Evolutionary conservation across 2,888 invertebrate species (phyloP).

Genomic region (Euplagia quadripunctaria): DNA sequence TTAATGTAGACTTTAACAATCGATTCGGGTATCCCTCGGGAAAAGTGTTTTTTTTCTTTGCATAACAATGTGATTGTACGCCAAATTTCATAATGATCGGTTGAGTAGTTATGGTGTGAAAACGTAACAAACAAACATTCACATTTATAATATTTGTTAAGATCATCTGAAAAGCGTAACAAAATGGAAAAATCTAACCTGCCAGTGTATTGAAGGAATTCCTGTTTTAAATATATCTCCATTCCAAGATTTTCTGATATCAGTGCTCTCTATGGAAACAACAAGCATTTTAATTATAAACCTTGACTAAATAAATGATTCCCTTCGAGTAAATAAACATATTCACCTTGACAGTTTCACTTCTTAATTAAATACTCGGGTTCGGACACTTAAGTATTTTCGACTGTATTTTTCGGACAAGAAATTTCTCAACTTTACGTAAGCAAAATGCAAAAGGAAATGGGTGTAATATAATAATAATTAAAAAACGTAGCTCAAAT

Average conservation of each 20-base stretch:
- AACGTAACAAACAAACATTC: not conserved
- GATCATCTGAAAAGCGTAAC: not conserved
- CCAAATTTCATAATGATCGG: too few species aligned
- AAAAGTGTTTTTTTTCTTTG: too few species aligned
- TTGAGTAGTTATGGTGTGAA: not conserved
- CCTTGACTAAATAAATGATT: not conserved
- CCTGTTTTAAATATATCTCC: conserved; percentile 96
- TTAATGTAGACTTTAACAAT: too few species aligned
- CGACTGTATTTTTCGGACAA: conserved; percentile 16
- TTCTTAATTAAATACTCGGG: conserved; percentile 67
- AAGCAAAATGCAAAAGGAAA: not conserved
- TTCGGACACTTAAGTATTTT: conserved; percentile 39
- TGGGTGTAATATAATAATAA: not conserved
- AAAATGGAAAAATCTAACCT: conserved; percentile 86
- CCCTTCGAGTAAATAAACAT: conserved; percentile 34
- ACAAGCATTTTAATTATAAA: not conserved
- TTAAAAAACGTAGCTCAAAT: too few species aligned
- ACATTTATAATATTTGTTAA: not conserved
- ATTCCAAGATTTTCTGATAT: conserved; percentile 92
- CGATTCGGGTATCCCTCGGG: too few species aligned
- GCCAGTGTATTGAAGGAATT: conserved; percentile 96
- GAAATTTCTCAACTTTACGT: conserved; percentile 7
- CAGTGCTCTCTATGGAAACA: conserved; percentile 87
- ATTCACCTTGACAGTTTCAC: conserved; percentile 45
- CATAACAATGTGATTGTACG: too few species aligned